Conservation (phyloP, 2,888 invertebrate species). For the Drosophila infuscata region DNA sequence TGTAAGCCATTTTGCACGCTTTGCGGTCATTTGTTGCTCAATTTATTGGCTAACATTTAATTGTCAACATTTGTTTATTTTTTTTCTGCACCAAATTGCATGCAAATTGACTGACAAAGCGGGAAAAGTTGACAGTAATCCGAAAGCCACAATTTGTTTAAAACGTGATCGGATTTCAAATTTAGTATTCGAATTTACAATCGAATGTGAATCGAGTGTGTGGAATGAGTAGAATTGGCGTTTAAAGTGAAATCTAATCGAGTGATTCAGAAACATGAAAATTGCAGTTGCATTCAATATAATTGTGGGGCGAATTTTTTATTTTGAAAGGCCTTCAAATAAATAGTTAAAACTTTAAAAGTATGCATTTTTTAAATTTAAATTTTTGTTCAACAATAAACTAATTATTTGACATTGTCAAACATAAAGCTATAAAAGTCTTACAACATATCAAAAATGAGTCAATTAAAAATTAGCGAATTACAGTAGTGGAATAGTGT, state of each 20-base stretch:
- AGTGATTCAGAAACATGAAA: background rate
- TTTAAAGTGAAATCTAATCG: background rate
- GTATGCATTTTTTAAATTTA: too few relatives aligned
- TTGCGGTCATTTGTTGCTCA: slow-evolving; percentile 31
- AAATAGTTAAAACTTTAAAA: background rate
- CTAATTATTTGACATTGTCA: background rate
- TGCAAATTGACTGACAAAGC: slow-evolving; percentile 44
- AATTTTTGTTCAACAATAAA: background rate
- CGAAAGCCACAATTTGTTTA: slow-evolving; percentile 63
- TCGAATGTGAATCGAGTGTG: background rate
- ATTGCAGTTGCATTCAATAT: too few relatives aligned
- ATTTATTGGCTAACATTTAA: slow-evolving; percentile 46
- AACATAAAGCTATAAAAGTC: background rate
- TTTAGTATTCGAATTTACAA: background rate
- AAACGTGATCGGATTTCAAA: slow-evolving; percentile 63
- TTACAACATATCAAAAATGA: background rate
- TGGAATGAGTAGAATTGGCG: too few relatives aligned
- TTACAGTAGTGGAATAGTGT: background rate
- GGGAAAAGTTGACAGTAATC: slow-evolving; percentile 13
- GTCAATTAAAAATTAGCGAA: background rate
- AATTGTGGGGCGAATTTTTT: too few relatives aligned
- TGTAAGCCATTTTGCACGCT: slow-evolving; percentile 26
- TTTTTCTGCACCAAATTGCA: slow-evolving; percentile 16
- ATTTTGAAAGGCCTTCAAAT: background rate
- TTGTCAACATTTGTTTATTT: slow-evolving; percentile 16